Base-by-base conservation (phyloP, 2,888 invertebrate genomes). In the Aelia acuminata region DNA sequence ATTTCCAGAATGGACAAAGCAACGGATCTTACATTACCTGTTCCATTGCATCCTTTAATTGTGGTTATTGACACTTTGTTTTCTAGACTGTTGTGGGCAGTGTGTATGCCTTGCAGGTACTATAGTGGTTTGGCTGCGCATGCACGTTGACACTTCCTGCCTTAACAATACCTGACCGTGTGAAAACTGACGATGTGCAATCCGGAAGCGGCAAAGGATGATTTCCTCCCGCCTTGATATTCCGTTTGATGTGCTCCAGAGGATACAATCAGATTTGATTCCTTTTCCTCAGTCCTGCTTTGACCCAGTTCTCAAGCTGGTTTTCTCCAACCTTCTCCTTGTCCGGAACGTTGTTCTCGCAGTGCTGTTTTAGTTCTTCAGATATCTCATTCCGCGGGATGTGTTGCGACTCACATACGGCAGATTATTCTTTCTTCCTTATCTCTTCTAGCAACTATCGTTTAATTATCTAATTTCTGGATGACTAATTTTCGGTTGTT, bases 141-240 rank as follows among this genome's bases (percentile, higher is more conserved):
- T 57, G 11, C 11, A 26, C 26, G 13, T 57, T 57, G 57, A 1
- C 0, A 31, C 5, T n/a, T 13, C 57, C 57, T n/a, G 11, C 1
- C 0, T 26, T 31, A 1, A 63, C 31, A 63, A 31, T 26, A 0
- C 18, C 63, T 63, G 13, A 31, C 31, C 63, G 63, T 63, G 63
- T 31, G 63, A 63, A 63, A 63, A 63, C 11, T 63, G 31, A 31
- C 63, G 26, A 7, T 31, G 63, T 63, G 31, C 63, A 31, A 63
- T 63, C 63, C 63, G 63, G 63, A 63, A 63, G 31, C 18, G 18
- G 63, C 63, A 13, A 63, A 63, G 63, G 63, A 63, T 63, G 31
- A 63, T 63, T 63, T 63, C 63, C 63, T 31, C 31, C 31, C 4
- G 5, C 31, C 63, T 63, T 63, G 63, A 13, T 57, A 26, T 57